These are phyloP conservation scores for Galaxea fascicularis DNA, from an alignment of 92 coral and sea anemone genomes.

Conservation along the genomic window DNA sequence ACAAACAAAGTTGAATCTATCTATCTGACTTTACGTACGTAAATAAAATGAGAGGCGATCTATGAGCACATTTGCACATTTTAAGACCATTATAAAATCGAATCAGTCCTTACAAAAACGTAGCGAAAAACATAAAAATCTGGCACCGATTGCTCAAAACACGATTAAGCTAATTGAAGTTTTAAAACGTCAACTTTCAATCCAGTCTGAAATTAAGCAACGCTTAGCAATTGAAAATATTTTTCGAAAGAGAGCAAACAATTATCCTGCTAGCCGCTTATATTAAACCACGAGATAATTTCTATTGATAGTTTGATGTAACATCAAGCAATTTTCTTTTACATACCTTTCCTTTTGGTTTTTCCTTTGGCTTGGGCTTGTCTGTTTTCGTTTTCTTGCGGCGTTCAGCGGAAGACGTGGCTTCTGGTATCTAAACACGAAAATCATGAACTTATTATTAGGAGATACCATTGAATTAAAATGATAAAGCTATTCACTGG, in stretches of 20 bases:
- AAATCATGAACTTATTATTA: neutral
- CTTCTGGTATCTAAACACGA: neutral
- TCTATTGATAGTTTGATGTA: neutral
- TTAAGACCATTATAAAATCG: neutral
- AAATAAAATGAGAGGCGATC: too few species aligned
- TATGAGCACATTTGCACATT: neutral
- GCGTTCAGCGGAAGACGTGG: neutral
- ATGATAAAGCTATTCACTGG: neutral
- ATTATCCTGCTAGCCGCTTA: too few species aligned
- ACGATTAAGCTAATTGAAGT: neutral
- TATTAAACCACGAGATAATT: neutral
- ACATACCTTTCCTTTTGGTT: neutral
- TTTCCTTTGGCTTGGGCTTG: neutral
- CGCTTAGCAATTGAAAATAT: neutral
- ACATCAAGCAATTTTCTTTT: neutral
- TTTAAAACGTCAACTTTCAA: neutral
- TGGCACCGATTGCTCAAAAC: neutral
- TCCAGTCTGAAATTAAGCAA: neutral
- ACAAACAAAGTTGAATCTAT: neutral
- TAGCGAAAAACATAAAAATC: neutral
- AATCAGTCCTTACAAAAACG: neutral
- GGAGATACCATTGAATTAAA: neutral
- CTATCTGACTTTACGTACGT: too few species aligned
- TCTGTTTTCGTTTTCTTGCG: neutral
- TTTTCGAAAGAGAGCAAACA: neutral